Conservation (phyloP, 1,140 invertebrate species). For the Limonius californicus region DNA sequence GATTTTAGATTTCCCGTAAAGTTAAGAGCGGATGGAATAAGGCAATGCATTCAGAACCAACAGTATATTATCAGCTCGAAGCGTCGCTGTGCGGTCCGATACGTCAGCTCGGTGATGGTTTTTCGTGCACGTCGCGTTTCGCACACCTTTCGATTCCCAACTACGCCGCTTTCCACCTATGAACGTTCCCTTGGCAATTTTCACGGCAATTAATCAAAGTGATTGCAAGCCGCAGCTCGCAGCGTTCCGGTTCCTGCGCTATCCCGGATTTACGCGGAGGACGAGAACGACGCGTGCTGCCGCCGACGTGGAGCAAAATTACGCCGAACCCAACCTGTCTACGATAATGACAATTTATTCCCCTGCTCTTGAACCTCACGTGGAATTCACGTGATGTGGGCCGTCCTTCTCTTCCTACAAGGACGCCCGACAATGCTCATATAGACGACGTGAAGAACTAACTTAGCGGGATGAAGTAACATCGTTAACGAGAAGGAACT, state of each 20-base stretch:
- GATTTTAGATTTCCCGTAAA: constrained; percentile 7
- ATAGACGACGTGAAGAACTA: neutral
- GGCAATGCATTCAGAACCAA: neutral
- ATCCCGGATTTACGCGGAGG: neutral
- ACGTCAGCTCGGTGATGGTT: neutral
- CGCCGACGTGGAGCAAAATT: constrained; percentile 18
- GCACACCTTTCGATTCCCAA: neutral
- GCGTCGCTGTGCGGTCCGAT: constrained; percentile 9
- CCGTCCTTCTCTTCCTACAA: neutral
- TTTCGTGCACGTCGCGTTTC: neutral
- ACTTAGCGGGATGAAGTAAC: constrained; percentile 17
- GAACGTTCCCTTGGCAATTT: neutral
- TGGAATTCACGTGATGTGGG: neutral
- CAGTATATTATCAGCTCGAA: constrained; percentile 3
- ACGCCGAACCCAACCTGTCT: constrained; percentile 1
- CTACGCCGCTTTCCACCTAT: neutral
- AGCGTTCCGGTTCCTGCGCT: neutral
- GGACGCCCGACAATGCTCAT: too few relatives aligned
- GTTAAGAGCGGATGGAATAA: neutral
- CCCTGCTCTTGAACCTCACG: neutral
- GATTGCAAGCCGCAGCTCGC: neutral
- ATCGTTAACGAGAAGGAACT: constrained; percentile 36
- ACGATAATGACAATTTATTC: constrained; percentile 20
- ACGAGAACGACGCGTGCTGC: neutral
- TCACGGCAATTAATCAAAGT: neutral